These are phyloP conservation scores for Hypena proboscidalis DNA, from an alignment of 2,888 invertebrate species.

Conservation along the genomic window DNA sequence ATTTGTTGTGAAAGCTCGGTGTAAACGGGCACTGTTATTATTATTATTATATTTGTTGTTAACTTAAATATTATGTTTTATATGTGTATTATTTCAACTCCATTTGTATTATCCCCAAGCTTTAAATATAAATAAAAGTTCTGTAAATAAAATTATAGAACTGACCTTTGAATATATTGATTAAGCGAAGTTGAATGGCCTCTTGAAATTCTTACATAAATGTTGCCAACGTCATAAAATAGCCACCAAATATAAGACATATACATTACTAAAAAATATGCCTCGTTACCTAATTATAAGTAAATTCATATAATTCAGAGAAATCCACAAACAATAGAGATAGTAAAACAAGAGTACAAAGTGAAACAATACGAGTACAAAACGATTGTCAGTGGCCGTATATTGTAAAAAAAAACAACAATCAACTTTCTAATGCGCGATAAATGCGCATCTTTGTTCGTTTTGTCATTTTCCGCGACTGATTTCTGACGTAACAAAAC, in stretches of 20 bases:
- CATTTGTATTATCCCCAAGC: neutral
- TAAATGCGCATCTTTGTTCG: conserved; percentile 38
- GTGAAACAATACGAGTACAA: conserved; percentile 25
- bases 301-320: no score
- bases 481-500: conserved; percentile 23
- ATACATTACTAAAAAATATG: neutral
- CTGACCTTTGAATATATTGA: no score
- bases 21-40: conserved; percentile 51
- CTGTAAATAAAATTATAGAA: no score
- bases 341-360: conserved; percentile 8
- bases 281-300: no score
- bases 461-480: conserved; percentile 39
- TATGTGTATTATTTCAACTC: conserved; percentile 22
- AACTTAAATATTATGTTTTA: conserved; percentile 41
- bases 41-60: conserved; percentile 42
- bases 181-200: no score
- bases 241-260: neutral
- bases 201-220: no score
- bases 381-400: conserved; percentile 18
- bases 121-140: neutral
- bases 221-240: neutral
- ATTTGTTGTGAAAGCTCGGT: conserved; percentile 50
- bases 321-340: no score
- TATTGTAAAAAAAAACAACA: conserved; percentile 29
- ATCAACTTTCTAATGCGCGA: conserved; percentile 44